Percentiles rank a stretch among this genome's conserved stretches.
Conservation (phyloP, 2,888 invertebrate species). For the Timema cristinae region DNA sequence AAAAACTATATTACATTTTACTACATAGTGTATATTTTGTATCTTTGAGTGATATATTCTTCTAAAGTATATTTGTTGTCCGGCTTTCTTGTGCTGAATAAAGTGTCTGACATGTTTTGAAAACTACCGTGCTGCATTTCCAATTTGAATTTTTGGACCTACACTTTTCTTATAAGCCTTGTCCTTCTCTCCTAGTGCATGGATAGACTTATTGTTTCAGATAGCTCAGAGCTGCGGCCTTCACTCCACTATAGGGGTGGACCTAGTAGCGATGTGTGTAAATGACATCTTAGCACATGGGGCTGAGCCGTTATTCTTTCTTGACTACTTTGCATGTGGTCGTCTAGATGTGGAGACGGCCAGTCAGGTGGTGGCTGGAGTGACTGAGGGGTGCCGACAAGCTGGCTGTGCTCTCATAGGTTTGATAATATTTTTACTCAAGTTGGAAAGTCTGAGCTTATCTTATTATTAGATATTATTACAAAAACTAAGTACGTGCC, state of each 20-base stretch:
- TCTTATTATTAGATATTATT: too few species aligned
- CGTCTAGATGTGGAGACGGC: constrained; percentile 73
- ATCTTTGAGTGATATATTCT: too few species aligned
- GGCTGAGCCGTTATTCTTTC: constrained; percentile 91
- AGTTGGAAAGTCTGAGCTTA: too few species aligned
- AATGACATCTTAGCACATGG: constrained; percentile 95
- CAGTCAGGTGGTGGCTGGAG: constrained; percentile 74
- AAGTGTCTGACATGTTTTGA: too few species aligned
- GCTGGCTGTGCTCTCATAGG: constrained; percentile 88
- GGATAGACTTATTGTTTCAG: constrained; percentile 51
- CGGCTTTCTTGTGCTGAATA: too few species aligned
- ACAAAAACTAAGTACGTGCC: too few species aligned
- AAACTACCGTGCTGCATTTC: too few species aligned
- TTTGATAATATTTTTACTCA: constrained; percentile 41
- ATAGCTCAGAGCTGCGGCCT: constrained; percentile 74
- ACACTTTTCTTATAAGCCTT: too few species aligned
- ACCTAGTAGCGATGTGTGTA: constrained; percentile 97
- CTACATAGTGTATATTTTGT: too few species aligned
- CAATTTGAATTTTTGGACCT: too few species aligned
- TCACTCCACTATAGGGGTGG: constrained; percentile 85
- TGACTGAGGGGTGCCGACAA: constrained; percentile 80
- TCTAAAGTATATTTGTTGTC: too few species aligned
- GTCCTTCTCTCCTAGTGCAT: background rate
- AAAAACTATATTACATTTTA: too few species aligned
- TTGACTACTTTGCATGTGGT: constrained; percentile 96